phyloP scores from a whole-genome alignment of 2,888 invertebrate species.

The Clusia tigrina region DNA sequence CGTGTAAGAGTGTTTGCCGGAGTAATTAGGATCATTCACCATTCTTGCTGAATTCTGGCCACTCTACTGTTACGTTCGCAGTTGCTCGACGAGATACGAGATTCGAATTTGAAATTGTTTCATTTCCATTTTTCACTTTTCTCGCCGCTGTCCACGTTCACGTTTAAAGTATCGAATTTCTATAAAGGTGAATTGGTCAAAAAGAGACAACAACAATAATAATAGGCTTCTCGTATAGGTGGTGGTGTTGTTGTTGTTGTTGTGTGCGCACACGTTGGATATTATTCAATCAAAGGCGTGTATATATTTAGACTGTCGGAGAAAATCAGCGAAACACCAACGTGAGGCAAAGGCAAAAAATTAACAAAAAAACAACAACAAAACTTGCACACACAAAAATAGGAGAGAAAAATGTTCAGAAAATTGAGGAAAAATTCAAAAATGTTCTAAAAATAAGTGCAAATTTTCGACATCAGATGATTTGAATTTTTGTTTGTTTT shows the following conservation, averaged over 20 bases:
- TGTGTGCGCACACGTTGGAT: slow-evolving; percentile 39
- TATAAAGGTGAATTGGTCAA: slow-evolving; percentile 55
- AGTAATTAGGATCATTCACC: too few relatives aligned
- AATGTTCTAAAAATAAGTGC: slow-evolving; percentile 51
- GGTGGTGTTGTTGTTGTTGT: too few relatives aligned
- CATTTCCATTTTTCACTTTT: slow-evolving; percentile 12
- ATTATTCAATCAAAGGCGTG: slow-evolving; percentile 62
- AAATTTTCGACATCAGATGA: slow-evolving; percentile 36
- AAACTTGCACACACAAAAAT: too few relatives aligned
- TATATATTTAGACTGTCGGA: slow-evolving; percentile 64
- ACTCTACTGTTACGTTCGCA: too few relatives aligned
- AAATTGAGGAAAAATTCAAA: background rate
- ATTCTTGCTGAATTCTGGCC: too few relatives aligned
- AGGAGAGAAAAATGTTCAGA: slow-evolving; percentile 45
- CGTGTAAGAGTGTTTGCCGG: too few relatives aligned
- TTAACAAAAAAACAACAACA: slow-evolving; percentile 25
- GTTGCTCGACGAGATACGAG: background rate
- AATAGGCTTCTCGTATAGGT: slow-evolving; percentile 31
- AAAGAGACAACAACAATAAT: slow-evolving; percentile 60
- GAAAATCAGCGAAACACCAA: slow-evolving; percentile 45
- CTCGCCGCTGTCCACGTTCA: slow-evolving; percentile 10
- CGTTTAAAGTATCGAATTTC: slow-evolving; percentile 61
- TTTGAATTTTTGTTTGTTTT: slow-evolving; percentile 20
- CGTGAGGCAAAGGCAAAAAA: slow-evolving; percentile 26
- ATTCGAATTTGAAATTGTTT: background rate